Evolutionary conservation across 2,113 vertebrate species (phyloP).

Genomic region (Pithys albifrons): DNA sequence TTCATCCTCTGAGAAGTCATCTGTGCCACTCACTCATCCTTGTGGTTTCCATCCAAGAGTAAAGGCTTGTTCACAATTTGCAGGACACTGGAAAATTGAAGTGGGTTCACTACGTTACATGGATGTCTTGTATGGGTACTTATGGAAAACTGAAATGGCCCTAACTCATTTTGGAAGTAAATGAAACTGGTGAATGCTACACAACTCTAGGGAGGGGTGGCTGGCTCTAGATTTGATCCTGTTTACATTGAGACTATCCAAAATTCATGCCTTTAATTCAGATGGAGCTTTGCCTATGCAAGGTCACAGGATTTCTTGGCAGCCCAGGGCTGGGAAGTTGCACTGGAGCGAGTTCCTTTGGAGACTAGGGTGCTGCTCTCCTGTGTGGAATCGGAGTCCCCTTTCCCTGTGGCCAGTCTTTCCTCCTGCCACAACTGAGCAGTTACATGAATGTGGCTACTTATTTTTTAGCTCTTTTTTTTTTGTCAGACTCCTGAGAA

Average conservation of each 20-base stretch:
- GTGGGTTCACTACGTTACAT: fast-evolving
- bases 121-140: not conserved
- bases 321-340: not conserved
- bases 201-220: not conserved
- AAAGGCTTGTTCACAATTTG: not conserved
- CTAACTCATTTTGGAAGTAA: not conserved
- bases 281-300: not conserved
- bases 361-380: not conserved
- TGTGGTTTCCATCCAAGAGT: not conserved
- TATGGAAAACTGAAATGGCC: not conserved
- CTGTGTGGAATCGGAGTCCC: fast-evolving
- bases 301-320: not conserved
- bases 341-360: fast-evolving
- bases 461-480: not conserved
- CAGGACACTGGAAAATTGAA: not conserved
- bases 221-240: not conserved
- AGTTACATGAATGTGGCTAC: not conserved
- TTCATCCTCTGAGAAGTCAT: not conserved
- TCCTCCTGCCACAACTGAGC: not conserved
- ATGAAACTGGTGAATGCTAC: not conserved
- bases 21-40: fast-evolving
- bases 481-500: not conserved
- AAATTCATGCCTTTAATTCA: not conserved
- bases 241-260: not conserved
- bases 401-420: not conserved